Evolutionary conservation across 2,797 vertebrate species (phyloP), one percentile per base, ranked within the genome.

Genomic region (Alca torda): DNA sequence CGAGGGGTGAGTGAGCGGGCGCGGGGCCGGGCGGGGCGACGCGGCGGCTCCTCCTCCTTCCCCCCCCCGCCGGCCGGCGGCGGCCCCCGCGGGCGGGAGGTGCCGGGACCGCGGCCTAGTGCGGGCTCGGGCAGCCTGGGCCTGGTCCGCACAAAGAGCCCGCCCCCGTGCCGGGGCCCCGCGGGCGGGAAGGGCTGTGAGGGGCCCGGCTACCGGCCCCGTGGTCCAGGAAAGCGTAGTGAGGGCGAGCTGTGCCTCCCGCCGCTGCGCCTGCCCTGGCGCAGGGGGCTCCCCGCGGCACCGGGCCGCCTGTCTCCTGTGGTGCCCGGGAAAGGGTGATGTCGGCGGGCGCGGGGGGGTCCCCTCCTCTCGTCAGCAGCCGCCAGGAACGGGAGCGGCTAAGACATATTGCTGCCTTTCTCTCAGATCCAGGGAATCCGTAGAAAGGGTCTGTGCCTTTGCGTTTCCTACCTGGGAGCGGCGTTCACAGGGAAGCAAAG

Each of bases 141-240:
- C 88, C 83, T 86, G 63, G 65, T 86, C 93, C 56, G 79, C 75
- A 92, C 94, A 95, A 95, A 94, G 93, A 80, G 54, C 86, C 93
- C 83, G 88, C 63, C 88, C 81, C 94, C 76, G 63, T 12, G 10
- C 16, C 21, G 39, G 26, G 31, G 46, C 33, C 78, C 80, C 25
- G 60, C 54, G 20, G 79, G 85, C 59, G 83, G 91, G 79, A 86
- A 77, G 73, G 84, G 61, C 82, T 14, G 76, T 17, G 57, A 64
- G 51, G 30, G 46, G 31, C 39, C 26, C 41, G 8, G 59, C 18
- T 26, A 4, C 19, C 31, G 59, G 39, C 39, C 18, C 63, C n/a
- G 19, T 24, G 65, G 48, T 13, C 10, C 37, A 4, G 67, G 56
- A 21, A n/a, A n/a, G 18, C 45, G 63, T 28, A 15, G 18, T 2